Base-by-base conservation (phyloP, 2,888 invertebrate species). In the Sturmia bella region DNA sequence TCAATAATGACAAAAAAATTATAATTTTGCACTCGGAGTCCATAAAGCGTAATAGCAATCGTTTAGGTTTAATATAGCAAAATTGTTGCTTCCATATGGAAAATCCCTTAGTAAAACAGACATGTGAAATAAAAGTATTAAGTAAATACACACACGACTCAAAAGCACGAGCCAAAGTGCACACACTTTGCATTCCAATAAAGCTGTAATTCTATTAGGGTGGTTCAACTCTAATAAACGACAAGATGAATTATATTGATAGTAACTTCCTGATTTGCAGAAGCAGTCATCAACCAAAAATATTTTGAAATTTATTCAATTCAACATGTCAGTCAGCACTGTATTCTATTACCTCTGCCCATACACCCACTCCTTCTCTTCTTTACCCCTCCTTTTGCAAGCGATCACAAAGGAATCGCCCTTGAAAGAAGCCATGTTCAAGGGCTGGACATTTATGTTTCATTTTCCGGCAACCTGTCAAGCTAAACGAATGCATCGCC, bases 1-100 rank as follows among this genome's bases (percentile, higher is more conserved):
- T 76, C 68, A 76, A 76, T 64, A 72, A 72, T 57, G 39, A 78
- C 77, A 78, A 78, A 78, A 43, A 70, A 64, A 57, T 57, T 70
- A 39, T 64, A 39, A 64, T 56, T 72, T 78, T 57, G 57, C 21
- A 72, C 11, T 64, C 41, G 77, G 77, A 27, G 13, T 4, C 6
- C 77, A 78, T 39, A 48, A 64, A 54, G 2, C 50, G 32, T 32
- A 72, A 43, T 12, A 76, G 32, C 32, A 7, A 7, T 6, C 19
- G 12, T 4, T 52, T 17, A 9, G 52, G n/a, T n/a, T 21, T 24
- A 50, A 41, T 17, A 13, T 66, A 13, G 21, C 39, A 19, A 54
- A 27, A 74, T 54, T 68, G n/a, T n/a, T n/a, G n/a, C 11, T 41
- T n/a, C 19, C 39, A 24, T 43, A 17, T 27, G 21, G 43, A 43